These are phyloP conservation scores for Glyptemys insculpta DNA, from an alignment of 2,797 vertebrate genomes.

Conservation along the genomic window DNA sequence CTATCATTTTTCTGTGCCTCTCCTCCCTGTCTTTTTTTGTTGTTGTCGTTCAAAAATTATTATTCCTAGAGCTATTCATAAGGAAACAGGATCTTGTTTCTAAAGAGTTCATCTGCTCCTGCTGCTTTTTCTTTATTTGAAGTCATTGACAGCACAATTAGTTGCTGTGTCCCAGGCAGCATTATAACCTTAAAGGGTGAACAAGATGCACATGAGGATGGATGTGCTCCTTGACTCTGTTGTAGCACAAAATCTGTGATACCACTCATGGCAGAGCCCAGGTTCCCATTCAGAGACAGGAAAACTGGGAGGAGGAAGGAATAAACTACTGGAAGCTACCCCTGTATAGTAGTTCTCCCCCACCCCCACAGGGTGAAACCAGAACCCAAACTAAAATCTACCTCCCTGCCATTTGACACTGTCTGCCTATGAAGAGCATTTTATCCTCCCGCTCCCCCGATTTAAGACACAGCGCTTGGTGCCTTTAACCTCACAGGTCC, in stretches of 20 bases:
- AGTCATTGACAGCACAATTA: conserved; percentile 15
- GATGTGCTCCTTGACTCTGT: not conserved
- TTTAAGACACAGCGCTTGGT: not conserved
- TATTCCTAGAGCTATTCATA: not conserved
- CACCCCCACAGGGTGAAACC: not conserved
- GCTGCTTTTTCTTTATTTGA: conserved; percentile 6
- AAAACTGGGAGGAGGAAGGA: not conserved
- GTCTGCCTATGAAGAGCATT: not conserved
- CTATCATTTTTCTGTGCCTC: not conserved
- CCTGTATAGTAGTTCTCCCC: accelerated
- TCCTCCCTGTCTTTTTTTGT: not conserved
- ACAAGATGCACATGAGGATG: not conserved
- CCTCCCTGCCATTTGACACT: not conserved
- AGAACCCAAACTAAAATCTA: accelerated
- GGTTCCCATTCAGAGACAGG: not conserved
- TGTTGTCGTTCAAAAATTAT: not conserved
- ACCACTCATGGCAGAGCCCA: accelerated
- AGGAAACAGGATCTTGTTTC: not conserved
- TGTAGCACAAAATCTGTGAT: not conserved
- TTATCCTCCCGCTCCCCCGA: not conserved
- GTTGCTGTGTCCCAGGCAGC: not conserved
- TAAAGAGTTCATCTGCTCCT: conserved; percentile 10
- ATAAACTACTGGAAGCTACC: not conserved
- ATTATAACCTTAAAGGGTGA: conserved; percentile 10
- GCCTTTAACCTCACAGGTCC: not conserved